A percentile compares a stretch with the other conserved stretches of the same genome.
phyloP scores from a whole-genome alignment of 2,113 vertebrate genomes.

The Excalfactoria chinensis region DNA sequence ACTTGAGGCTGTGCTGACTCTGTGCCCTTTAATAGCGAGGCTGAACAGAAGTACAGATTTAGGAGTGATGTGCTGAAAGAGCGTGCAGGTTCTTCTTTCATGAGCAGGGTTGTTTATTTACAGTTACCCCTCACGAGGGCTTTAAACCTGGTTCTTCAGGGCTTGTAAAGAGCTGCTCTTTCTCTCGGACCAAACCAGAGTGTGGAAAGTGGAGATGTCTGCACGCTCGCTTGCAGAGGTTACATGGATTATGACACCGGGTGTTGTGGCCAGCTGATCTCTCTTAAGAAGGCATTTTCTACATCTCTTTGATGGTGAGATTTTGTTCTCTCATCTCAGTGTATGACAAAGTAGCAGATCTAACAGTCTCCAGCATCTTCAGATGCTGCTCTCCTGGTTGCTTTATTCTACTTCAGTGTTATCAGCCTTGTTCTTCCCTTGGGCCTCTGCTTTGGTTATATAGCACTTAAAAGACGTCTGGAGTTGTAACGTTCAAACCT shows the following conservation, averaged over 20 bases:
- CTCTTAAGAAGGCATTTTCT: rapidly evolving
- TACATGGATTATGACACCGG: not conserved
- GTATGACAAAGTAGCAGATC: not conserved
- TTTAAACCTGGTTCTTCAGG: not conserved
- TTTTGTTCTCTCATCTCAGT: not conserved
- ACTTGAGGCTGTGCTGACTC: not conserved
- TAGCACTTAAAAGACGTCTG: not conserved
- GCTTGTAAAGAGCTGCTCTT: not conserved
- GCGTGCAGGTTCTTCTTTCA: not conserved
- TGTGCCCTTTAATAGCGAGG: not conserved
- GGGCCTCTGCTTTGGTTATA: not conserved
- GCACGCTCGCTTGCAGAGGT: not conserved
- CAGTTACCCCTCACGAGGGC: not conserved
- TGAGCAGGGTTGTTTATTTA: not conserved
- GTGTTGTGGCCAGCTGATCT: not conserved
- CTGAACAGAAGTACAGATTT: not conserved
- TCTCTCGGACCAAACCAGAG: not conserved
- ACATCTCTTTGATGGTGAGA: rapidly evolving
- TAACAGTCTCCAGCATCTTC: not conserved
- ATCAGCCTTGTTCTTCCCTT: not conserved
- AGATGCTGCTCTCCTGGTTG: not conserved
- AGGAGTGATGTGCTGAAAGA: not conserved
- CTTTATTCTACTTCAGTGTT: not conserved
- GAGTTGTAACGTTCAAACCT: not conserved
- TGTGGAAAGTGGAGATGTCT: not conserved